Percentiles rank a stretch among this genome's conserved stretches.
Conservation (phyloP, 2,888 invertebrate species). For the Lycaena phlaeas region DNA sequence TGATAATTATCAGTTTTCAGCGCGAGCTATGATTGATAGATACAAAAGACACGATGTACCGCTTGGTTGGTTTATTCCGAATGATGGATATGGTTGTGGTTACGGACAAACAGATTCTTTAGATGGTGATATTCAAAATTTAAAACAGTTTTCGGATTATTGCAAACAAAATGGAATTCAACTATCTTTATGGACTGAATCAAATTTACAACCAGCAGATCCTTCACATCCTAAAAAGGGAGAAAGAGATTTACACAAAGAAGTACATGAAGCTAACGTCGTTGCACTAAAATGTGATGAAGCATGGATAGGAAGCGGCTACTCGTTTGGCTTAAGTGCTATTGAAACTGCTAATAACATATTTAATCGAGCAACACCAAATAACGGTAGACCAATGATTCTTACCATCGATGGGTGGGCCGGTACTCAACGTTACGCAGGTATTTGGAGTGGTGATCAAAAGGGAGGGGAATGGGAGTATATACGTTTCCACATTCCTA, state of each 20-base stretch:
- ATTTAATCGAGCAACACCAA: conserved; percentile 34
- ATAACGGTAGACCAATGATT: conserved; percentile 39
- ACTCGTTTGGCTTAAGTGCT: conserved; percentile 54
- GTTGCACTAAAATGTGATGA: conserved; percentile 62
- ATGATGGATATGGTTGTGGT: conserved; percentile 60
- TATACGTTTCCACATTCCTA: conserved; percentile 61
- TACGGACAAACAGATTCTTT: conserved; percentile 58
- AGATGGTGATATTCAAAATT: conserved; percentile 52
- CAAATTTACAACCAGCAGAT: conserved; percentile 47
- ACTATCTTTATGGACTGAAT: conserved; percentile 60
- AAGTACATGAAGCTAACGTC: conserved; percentile 46
- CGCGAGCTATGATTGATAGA: conserved; percentile 59
- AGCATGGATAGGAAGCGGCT: conserved; percentile 58
- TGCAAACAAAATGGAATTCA: conserved; percentile 45
- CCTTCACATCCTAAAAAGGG: conserved; percentile 54
- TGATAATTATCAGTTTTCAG: conserved; percentile 60
- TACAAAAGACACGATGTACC: conserved; percentile 54
- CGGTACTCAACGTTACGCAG: conserved; percentile 55
- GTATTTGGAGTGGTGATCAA: conserved; percentile 62
- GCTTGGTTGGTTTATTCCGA: conserved; percentile 60
- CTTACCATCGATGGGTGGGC: conserved; percentile 66
- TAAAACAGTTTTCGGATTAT: conserved; percentile 46
- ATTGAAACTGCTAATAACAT: conserved; percentile 47
- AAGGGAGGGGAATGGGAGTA: conserved; percentile 62
- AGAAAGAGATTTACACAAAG: conserved; percentile 52